phyloP scores from a whole-genome alignment of 2,113 vertebrate genomes.

The Phylloscopus trochilus region DNA sequence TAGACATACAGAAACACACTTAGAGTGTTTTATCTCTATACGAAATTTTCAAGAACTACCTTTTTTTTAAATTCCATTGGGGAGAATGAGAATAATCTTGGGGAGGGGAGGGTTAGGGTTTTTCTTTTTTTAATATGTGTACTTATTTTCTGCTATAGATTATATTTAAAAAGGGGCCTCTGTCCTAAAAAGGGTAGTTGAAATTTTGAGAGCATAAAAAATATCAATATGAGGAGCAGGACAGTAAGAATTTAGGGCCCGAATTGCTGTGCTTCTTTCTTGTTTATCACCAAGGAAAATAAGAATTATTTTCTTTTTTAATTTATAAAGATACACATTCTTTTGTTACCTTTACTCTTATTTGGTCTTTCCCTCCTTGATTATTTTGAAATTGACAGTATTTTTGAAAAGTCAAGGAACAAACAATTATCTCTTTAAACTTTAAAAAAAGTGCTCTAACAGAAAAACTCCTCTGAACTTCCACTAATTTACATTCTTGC shows the following conservation, averaged over 20 bases:
- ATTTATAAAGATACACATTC: not conserved
- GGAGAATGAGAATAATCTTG: not conserved
- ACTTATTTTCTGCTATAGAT: not conserved
- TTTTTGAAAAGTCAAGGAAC: not conserved
- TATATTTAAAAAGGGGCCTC: not conserved
- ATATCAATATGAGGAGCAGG: not conserved
- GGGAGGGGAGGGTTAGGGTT: accelerated
- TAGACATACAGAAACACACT: not conserved
- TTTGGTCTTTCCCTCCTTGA: not conserved
- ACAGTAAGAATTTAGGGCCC: not conserved
- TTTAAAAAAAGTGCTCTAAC: not conserved
- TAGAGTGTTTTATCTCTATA: not conserved
- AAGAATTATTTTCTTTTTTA: not conserved
- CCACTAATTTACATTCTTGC: not conserved
- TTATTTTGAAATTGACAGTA: not conserved
- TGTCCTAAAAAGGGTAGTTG: not conserved
- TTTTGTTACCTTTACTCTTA: not conserved
- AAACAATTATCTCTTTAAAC: not conserved
- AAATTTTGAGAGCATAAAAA: not conserved
- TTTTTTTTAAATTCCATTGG: not conserved
- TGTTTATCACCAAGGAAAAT: not conserved
- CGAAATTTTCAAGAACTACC: not conserved
- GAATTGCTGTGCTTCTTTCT: not conserved
- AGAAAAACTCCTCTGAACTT: not conserved
- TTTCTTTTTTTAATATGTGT: not conserved